Conservation (phyloP, 2,797 vertebrate genomes). For the Lates japonicus region DNA sequence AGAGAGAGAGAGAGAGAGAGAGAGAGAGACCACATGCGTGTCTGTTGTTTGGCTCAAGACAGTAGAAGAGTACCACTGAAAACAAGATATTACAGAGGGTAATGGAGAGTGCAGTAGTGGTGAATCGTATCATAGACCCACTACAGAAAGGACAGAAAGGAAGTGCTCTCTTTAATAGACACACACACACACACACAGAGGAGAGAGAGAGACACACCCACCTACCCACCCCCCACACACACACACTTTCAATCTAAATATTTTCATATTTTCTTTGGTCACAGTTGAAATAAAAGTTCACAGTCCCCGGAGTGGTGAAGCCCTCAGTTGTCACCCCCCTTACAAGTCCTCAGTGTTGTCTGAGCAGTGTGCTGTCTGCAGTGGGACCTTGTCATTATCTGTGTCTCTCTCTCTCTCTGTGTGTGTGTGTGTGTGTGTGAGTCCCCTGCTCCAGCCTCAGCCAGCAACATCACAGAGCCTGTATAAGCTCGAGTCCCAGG, state of each 20-base stretch:
- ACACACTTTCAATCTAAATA: constrained; percentile 29
- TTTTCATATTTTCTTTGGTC: constrained; percentile 63
- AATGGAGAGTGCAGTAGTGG: constrained; percentile 8
- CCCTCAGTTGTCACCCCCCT: constrained; percentile 48
- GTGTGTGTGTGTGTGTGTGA: constrained; percentile 37
- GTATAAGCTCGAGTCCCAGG: constrained; percentile 68
- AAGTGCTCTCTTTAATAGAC: constrained; percentile 1
- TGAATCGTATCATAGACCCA: background rate
- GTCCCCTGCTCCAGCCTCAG: constrained; percentile 52
- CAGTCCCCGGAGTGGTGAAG: constrained; percentile 39
- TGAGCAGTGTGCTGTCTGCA: constrained; percentile 59
- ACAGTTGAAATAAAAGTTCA: constrained; percentile 53
- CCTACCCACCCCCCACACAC: background rate
- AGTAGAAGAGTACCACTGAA: constrained; percentile 9
- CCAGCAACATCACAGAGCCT: constrained; percentile 66
- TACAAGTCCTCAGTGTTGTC: constrained; percentile 53
- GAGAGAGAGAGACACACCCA: too few relatives aligned
- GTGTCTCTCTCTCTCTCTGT: constrained; percentile 20
- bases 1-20: too few relatives aligned
- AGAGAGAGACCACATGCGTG: background rate
- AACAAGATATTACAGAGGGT: constrained; percentile 19
- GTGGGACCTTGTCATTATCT: constrained; percentile 66
- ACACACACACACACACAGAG: constrained; percentile 5
- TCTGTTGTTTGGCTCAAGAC: constrained; percentile 12
- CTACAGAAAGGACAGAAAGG: background rate